Conservation (phyloP, 2,113 vertebrate genomes). For the Oreochromis spilurus region DNA sequence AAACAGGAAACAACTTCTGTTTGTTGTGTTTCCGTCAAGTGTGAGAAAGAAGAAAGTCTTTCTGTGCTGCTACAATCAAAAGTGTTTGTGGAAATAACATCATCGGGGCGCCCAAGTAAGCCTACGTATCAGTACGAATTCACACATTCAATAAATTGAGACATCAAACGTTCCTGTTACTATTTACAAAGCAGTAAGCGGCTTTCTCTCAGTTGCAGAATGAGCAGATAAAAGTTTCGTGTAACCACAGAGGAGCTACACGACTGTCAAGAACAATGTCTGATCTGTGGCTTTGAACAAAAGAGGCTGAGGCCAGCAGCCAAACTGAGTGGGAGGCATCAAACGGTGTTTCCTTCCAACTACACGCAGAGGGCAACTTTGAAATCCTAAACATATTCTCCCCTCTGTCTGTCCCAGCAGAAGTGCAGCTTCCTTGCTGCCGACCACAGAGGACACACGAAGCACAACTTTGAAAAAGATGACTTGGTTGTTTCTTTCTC, state of each 20-base stretch:
- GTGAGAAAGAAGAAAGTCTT: not conserved
- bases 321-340: slow-evolving; percentile 17
- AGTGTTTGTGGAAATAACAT: not conserved
- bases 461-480: not conserved
- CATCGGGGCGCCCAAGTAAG: not conserved
- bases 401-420: not conserved
- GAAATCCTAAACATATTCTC: not conserved
- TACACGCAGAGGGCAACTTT: not conserved
- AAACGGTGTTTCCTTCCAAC: not conserved
- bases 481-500: not conserved
- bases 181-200: not conserved
- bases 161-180: not conserved
- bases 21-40: not conserved
- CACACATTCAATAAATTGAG: not conserved
- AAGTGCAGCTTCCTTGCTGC: not conserved
- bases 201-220: not conserved
- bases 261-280: not conserved
- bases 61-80: not conserved
- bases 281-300: slow-evolving; percentile 9
- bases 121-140: not conserved
- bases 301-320: not conserved
- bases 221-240: not conserved
- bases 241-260: not conserved
- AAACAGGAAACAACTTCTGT: not conserved
- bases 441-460: not conserved